A percentile compares a stretch with the other conserved stretches of the same genome.
These are phyloP conservation scores for Mythimna albipuncta DNA, from an alignment of 2,888 invertebrate genomes.

Conservation along the genomic window DNA sequence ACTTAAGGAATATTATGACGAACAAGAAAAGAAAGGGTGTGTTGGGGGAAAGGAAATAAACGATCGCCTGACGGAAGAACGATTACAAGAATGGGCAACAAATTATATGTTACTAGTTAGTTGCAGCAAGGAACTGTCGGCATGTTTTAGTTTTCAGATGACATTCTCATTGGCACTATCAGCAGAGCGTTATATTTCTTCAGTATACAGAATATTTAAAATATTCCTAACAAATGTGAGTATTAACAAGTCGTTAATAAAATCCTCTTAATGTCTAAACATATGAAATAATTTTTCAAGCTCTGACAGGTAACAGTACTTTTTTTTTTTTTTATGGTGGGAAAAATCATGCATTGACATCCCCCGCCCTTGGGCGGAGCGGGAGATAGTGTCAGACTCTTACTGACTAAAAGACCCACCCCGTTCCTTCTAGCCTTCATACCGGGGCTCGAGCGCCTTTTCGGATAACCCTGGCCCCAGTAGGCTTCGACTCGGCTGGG, in stretches of 20 bases:
- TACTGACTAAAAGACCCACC: too few relatives aligned
- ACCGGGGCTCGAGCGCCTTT: too few relatives aligned
- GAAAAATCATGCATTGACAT: too few relatives aligned
- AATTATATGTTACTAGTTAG: slow-evolving; percentile 30
- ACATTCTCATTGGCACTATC: not conserved
- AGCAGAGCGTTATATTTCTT: not conserved
- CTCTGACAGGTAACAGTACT: too few relatives aligned
- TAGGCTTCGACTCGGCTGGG: too few relatives aligned
- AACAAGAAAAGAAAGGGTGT: not conserved
- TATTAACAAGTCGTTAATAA: not conserved
- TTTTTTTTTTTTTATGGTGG: too few relatives aligned
- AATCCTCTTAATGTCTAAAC: too few relatives aligned
- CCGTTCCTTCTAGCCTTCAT: too few relatives aligned
- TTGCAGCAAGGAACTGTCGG: slow-evolving; percentile 25
- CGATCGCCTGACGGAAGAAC: not conserved
- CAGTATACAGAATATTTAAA: not conserved
- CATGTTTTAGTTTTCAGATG: slow-evolving; percentile 29
- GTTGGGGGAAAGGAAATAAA: not conserved
- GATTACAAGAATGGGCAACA: slow-evolving; percentile 18
- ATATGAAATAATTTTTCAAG: too few relatives aligned
- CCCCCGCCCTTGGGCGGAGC: too few relatives aligned
- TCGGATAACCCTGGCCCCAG: too few relatives aligned
- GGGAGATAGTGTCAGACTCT: too few relatives aligned
- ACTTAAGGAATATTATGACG: not conserved
- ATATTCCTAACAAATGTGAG: not conserved